Conservation (phyloP, 35 echinoderm and acorn worm species). For the Anneissia japonica region DNA sequence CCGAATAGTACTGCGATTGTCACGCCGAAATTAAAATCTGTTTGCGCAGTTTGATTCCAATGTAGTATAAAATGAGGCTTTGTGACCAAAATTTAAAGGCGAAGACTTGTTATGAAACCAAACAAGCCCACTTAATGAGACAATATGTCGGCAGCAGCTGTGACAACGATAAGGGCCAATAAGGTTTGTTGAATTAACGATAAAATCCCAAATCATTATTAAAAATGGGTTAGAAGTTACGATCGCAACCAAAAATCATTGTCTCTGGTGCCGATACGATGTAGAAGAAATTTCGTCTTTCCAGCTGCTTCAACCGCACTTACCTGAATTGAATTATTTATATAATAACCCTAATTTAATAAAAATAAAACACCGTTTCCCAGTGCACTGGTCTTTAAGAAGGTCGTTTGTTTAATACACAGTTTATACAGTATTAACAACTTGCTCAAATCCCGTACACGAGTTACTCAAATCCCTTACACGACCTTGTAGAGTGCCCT, state of each 20-base stretch:
- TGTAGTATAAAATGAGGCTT: not conserved
- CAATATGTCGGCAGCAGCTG: not conserved
- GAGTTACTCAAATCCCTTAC: no score
- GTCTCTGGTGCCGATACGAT: not conserved
- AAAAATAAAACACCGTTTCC: not conserved
- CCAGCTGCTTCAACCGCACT: not conserved
- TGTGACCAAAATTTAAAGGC: no score
- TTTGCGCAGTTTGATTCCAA: not conserved
- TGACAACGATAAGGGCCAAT: not conserved
- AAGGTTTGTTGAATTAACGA: not conserved
- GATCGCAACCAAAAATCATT: not conserved
- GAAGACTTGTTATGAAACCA: not conserved
- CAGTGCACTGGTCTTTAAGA: not conserved
- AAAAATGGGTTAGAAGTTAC: not conserved
- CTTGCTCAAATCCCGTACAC: no score
- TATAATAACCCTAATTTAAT: not conserved
- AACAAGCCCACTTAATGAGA: not conserved
- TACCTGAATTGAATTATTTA: not conserved
- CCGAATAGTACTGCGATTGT: not conserved
- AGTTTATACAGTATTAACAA: no score
- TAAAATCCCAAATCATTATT: not conserved
- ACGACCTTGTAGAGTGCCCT: no score
- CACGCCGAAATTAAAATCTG: not conserved
- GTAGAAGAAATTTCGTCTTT: not conserved
- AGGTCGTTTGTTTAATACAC: no score